Evolutionary conservation across 2,113 vertebrate genomes (phyloP).

Genomic region (Petrocephalus microphthalmus): DNA sequence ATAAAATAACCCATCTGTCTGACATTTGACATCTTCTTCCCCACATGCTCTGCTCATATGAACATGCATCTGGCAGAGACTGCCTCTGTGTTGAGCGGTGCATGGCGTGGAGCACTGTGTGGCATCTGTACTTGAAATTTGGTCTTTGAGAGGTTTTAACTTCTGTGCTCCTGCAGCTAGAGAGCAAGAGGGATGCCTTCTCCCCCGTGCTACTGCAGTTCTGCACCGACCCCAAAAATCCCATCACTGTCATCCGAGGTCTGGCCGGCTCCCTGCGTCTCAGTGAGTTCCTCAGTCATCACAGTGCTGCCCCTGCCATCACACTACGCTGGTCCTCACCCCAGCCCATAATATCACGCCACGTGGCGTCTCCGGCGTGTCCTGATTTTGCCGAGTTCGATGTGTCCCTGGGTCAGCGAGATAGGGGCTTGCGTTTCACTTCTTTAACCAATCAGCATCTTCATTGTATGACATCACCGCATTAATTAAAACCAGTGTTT

Average conservation of each 20-base stretch:
- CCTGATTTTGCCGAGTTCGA: background rate
- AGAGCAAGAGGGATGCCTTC: constrained; percentile 85
- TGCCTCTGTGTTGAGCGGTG: background rate
- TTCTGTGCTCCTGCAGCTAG: constrained; percentile 59
- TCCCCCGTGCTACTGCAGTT: constrained; percentile 84
- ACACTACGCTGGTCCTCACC: background rate
- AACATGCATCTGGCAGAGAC: background rate
- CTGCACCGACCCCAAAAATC: constrained; percentile 83
- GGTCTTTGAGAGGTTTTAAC: constrained; percentile 2
- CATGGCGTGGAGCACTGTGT: constrained; percentile 21
- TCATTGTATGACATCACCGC: background rate
- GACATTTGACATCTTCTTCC: background rate
- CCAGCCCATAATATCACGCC: background rate
- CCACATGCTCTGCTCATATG: background rate
- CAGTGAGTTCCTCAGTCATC: constrained; percentile 59
- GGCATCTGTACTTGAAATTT: background rate
- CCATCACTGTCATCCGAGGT: constrained; percentile 85
- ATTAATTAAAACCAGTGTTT: background rate
- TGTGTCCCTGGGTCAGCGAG: background rate
- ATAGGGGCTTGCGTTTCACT: background rate
- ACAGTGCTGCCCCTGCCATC: background rate
- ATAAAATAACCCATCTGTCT: background rate
- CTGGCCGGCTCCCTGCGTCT: constrained; percentile 82
- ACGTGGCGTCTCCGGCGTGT: background rate
- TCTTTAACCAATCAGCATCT: background rate